Conservation (phyloP, 2,888 invertebrate genomes). For the Conops quadrifasciatus region DNA sequence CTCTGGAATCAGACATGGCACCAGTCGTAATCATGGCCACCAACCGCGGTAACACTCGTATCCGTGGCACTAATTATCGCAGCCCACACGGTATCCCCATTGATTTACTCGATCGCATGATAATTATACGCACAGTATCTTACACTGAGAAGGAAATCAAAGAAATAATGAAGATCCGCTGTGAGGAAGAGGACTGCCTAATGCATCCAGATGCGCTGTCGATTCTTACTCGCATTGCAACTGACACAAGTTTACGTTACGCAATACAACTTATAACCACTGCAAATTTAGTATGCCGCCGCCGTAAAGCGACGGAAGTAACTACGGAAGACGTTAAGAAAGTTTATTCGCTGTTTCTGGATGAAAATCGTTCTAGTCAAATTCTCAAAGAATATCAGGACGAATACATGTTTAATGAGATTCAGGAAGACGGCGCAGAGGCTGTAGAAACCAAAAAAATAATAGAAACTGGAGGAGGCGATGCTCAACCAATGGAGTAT, state of each 20-base stretch:
- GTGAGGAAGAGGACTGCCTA: conserved; percentile 98
- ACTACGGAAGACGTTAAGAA: conserved; percentile 90
- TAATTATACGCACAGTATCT: conserved; percentile 90
- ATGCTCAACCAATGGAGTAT: conserved; percentile 61
- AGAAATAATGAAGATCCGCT: conserved; percentile 92
- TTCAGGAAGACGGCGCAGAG: conserved; percentile 52
- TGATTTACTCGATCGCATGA: conserved; percentile 93
- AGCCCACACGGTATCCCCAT: conserved; percentile 98
- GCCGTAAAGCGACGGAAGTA: conserved; percentile 87
- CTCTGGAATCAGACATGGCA: conserved; percentile 95
- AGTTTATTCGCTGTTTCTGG: conserved; percentile 93
- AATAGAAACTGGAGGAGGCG: conserved; percentile 49
- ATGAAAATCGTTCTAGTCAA: conserved; percentile 91
- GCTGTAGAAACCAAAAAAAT: conserved; percentile 37
- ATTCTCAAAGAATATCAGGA: conserved; percentile 95
- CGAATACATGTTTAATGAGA: conserved; percentile 91
- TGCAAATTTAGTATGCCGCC: conserved; percentile 90
- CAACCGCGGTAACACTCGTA: conserved; percentile 93
- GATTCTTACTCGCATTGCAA: conserved; percentile 90
- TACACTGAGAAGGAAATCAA: conserved; percentile 89
- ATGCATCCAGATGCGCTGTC: conserved; percentile 90
- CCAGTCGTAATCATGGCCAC: conserved; percentile 99
- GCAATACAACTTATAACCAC: conserved; percentile 98
- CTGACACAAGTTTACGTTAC: conserved; percentile 93
- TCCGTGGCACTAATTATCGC: conserved; percentile 91